phyloP scores from a whole-genome alignment of 2,113 vertebrate genomes.

The Vidua chalybeata region DNA sequence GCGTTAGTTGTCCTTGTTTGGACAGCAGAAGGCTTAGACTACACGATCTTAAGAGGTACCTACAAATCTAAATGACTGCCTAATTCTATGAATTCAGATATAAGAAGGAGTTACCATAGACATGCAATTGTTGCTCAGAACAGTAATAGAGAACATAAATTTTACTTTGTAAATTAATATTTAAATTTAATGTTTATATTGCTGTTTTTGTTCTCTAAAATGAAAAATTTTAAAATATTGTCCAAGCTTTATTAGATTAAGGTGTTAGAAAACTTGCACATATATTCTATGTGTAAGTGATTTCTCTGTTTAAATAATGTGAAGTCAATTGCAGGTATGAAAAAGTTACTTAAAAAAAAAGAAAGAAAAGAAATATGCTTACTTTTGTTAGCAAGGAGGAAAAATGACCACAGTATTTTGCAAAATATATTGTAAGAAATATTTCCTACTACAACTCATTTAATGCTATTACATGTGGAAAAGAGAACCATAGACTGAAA shows the following conservation, averaged over 20 bases:
- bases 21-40: not conserved
- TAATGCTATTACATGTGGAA: not conserved
- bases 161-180: not conserved
- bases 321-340: not conserved
- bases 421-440: not conserved
- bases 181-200: not conserved
- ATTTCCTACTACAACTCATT: constrained; percentile 1
- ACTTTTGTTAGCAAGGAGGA: not conserved
- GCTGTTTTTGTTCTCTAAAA: not conserved
- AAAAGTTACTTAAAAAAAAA: not conserved
- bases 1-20: not conserved
- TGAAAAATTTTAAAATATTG: not conserved
- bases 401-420: not conserved
- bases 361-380: not conserved
- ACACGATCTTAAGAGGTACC: not conserved
- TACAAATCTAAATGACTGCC: not conserved
- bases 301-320: not conserved
- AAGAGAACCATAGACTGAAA: not conserved
- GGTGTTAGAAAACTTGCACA: not conserved
- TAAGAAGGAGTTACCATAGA: not conserved
- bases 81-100: not conserved
- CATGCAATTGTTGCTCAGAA: not conserved
- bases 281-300: not conserved
- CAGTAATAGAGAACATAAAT: not conserved
- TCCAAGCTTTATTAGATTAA: not conserved